Conservation (phyloP, 2,113 vertebrate species). For the Ammodytes marinus region DNA sequence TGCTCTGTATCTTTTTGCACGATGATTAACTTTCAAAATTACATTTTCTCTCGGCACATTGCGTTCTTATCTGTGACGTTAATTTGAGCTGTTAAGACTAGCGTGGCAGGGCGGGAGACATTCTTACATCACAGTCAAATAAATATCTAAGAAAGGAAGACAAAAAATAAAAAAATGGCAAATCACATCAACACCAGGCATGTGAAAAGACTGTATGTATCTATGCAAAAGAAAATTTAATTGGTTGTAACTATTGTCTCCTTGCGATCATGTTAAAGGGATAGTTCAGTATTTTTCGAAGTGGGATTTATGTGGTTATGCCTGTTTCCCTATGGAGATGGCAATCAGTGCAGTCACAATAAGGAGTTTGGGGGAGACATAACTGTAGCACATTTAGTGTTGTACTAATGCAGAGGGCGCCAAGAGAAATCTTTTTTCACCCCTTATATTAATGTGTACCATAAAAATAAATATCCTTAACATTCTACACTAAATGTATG, state of each 20-base stretch:
- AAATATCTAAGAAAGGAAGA: background rate
- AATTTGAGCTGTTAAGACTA: background rate
- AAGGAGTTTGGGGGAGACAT: no score
- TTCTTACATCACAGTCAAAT: background rate
- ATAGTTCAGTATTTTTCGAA: background rate
- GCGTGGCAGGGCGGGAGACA: background rate
- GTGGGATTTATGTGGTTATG: no score
- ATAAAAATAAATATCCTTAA: no score
- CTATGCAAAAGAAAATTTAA: no score
- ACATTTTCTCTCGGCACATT: constrained; percentile 10
- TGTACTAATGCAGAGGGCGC: no score
- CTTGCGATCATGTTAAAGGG: background rate
- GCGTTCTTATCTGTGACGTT: constrained; percentile 13
- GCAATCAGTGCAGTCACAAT: no score
- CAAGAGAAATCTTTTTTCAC: no score
- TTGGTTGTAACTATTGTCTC: background rate
- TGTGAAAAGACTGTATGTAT: background rate
- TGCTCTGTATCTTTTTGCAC: constrained; percentile 4
- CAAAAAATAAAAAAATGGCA: background rate
- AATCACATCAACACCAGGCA: background rate
- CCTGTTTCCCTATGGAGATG: no score
- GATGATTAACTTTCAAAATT: constrained; percentile 27
- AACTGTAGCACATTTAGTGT: no score
- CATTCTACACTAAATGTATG: no score
- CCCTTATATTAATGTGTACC: no score